These are phyloP conservation scores for Artemisiospiza belli DNA, from an alignment of 2,113 vertebrate species.

Conservation along the genomic window DNA sequence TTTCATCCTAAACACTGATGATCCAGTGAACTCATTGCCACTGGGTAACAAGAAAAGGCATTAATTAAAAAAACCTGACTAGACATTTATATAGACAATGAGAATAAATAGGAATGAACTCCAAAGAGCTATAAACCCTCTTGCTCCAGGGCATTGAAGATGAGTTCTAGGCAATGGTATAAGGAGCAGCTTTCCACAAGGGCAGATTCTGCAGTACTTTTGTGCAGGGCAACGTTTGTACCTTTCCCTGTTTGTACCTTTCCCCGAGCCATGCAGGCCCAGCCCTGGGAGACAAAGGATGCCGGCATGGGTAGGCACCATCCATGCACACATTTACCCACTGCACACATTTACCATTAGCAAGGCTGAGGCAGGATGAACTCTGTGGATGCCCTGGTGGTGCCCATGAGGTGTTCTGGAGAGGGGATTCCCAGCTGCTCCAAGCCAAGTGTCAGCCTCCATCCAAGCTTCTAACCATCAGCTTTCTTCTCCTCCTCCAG, in stretches of 20 bases:
- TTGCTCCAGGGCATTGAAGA: background rate
- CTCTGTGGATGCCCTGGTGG: accelerated
- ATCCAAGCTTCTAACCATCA: background rate
- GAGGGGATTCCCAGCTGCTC: background rate
- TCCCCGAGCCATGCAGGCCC: accelerated
- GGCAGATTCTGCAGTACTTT: background rate
- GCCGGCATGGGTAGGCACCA: background rate
- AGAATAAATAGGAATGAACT: background rate
- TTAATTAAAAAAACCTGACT: background rate
- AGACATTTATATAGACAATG: background rate
- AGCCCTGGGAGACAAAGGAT: background rate
- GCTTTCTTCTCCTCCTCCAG: background rate
- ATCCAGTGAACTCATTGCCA: background rate
- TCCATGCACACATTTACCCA: background rate
- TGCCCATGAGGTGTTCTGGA: background rate
- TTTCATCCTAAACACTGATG: background rate
- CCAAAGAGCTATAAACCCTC: background rate
- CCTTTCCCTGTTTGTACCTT: background rate
- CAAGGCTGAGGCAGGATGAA: background rate
- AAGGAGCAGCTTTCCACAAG: background rate
- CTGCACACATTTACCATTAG: background rate
- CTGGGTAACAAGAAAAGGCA: background rate
- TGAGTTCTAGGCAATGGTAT: background rate
- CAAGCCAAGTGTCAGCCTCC: background rate
- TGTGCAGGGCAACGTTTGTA: background rate